A percentile compares a stretch with the other conserved stretches of the same genome.
Evolutionary conservation across 2,888 invertebrate species (phyloP).

Genomic region (Cerastis rubricosa): DNA sequence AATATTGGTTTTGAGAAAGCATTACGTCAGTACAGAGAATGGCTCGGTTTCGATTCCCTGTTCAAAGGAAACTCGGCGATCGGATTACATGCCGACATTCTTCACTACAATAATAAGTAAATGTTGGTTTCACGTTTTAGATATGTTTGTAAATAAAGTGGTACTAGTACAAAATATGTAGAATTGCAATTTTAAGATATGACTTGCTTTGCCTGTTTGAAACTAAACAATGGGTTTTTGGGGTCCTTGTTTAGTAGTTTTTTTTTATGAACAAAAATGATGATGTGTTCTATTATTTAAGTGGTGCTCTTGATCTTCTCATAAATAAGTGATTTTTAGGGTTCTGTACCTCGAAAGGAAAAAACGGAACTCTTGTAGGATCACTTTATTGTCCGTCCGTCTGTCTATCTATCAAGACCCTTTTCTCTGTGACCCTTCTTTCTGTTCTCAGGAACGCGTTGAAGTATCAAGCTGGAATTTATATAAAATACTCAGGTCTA

Average conservation of each 20-base stretch:
- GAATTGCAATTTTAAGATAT: background rate
- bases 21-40: slow-evolving; percentile 81
- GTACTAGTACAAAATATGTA: background rate
- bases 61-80: slow-evolving; percentile 81
- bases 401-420: too few species aligned
- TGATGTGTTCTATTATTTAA: slow-evolving; percentile 7
- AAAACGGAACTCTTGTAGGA: too few species aligned
- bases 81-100: slow-evolving; percentile 80
- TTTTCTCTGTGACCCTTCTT: too few species aligned
- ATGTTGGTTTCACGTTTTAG: slow-evolving; percentile 46
- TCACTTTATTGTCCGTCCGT: too few species aligned
- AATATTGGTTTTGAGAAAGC: slow-evolving; percentile 83
- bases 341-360: too few species aligned
- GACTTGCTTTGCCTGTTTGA: background rate
- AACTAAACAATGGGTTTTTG: background rate
- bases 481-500: too few species aligned
- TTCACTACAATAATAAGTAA: slow-evolving; percentile 73
- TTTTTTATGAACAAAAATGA: background rate
- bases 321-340: too few species aligned
- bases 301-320: background rate
- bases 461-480: too few species aligned
- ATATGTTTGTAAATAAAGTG: slow-evolving; percentile 28
- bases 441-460: too few species aligned
- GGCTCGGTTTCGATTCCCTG: slow-evolving; percentile 75
- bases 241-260: background rate